Evolutionary conservation across 2,113 vertebrate species (phyloP).

Genomic region (Cisticola juncidis): DNA sequence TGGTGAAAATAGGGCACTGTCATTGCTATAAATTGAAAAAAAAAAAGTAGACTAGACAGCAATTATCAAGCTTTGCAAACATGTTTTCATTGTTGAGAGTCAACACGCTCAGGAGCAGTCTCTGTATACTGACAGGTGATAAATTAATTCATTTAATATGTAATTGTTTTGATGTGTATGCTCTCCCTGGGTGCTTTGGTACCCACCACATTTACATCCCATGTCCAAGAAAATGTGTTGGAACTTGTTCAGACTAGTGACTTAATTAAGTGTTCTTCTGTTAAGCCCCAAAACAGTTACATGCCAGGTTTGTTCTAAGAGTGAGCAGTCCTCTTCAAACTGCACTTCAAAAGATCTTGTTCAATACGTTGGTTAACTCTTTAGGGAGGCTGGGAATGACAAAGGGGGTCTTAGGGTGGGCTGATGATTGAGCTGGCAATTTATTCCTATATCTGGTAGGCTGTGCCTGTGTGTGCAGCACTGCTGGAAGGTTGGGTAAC

Average conservation of each 20-base stretch:
- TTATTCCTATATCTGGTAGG: neutral
- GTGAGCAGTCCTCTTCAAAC: neutral
- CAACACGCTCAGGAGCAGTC: neutral
- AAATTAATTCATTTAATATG: constrained; percentile 1
- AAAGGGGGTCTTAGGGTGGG: neutral
- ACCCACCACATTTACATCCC: neutral
- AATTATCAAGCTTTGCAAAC: neutral
- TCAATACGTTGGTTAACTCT: constrained; percentile 31
- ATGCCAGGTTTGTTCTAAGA: neutral
- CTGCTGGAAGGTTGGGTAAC: neutral
- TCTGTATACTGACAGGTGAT: neutral
- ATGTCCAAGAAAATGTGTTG: constrained; percentile 21
- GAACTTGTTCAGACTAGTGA: constrained; percentile 34
- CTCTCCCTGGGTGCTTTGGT: neutral
- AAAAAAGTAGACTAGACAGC: neutral
- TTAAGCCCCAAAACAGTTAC: neutral
- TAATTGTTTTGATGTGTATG: constrained; percentile 4
- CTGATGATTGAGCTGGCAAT: neutral
- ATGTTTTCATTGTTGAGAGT: neutral
- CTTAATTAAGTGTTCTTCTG: constrained; percentile 23
- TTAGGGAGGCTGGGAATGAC: neutral
- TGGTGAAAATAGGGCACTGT: neutral
- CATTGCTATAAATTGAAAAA: neutral
- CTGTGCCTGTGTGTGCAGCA: neutral
- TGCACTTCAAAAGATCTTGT: constrained; percentile 10